These are phyloP conservation scores for Fopius arisanus DNA, from an alignment of 1,140 invertebrate genomes.

Conservation along the genomic window DNA sequence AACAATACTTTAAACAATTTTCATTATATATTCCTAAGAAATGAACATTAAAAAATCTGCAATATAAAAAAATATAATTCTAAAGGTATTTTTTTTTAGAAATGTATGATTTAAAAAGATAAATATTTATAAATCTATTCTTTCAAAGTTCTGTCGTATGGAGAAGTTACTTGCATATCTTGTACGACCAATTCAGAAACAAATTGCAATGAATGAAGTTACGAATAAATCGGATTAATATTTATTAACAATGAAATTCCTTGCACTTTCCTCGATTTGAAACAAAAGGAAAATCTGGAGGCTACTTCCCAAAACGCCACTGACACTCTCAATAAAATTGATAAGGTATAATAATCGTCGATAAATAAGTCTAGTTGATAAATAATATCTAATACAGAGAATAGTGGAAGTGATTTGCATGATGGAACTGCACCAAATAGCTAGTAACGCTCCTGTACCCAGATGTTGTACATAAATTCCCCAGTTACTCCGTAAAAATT, in stretches of 20 bases:
- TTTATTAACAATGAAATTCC: not conserved
- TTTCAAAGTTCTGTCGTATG: too few relatives aligned
- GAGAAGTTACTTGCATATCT: too few relatives aligned
- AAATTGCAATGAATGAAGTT: too few relatives aligned
- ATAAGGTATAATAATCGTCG: not conserved
- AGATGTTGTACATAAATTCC: not conserved
- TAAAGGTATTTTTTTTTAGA: too few relatives aligned
- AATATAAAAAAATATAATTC: too few relatives aligned
- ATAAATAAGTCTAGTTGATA: not conserved
- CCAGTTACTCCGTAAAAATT: not conserved
- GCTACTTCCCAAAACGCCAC: not conserved
- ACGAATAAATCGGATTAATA: not conserved
- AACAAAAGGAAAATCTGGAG: not conserved
- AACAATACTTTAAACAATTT: too few relatives aligned
- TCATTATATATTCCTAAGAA: too few relatives aligned
- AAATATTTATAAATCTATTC: too few relatives aligned
- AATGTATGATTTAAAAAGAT: too few relatives aligned
- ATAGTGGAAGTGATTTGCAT: slow-evolving; percentile 13
- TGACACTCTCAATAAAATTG: not conserved
- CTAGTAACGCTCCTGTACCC: slow-evolving; percentile 13
- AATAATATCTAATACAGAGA: not conserved
- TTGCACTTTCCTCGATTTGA: not conserved
- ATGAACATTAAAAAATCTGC: too few relatives aligned
- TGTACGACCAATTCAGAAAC: too few relatives aligned
- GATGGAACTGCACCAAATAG: slow-evolving; percentile 14